A percentile compares a stretch with the other conserved stretches of the same genome.
phyloP scores from a whole-genome alignment of 2,797 vertebrate species.

The Kryptopterus vitreolus region DNA sequence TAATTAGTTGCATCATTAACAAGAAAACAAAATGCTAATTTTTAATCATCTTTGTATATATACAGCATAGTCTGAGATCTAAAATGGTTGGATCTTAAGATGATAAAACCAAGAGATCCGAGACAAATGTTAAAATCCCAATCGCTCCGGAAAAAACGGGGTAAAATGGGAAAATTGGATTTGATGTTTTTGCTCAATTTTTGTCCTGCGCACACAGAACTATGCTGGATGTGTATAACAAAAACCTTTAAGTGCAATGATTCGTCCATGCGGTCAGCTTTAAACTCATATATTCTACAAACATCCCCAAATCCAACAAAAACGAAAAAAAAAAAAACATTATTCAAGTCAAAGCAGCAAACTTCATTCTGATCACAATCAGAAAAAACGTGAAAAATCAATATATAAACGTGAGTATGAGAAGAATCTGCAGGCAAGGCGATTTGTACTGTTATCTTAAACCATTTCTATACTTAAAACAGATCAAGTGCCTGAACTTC shows the following conservation, averaged over 20 bases:
- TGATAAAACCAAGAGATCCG: not conserved
- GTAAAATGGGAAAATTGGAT: slow-evolving; percentile 2
- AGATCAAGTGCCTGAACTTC: not conserved
- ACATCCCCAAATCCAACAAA: slow-evolving; percentile 32
- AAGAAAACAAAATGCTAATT: slow-evolving; percentile 37
- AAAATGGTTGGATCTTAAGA: slow-evolving; percentile 24
- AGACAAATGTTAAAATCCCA: not conserved
- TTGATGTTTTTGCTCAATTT: not conserved
- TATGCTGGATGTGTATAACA: slow-evolving; percentile 43
- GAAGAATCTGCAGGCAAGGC: slow-evolving; percentile 70
- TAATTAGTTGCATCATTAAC: slow-evolving; percentile 45
- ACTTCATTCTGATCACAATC: slow-evolving; percentile 41
- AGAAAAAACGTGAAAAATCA: slow-evolving; percentile 38
- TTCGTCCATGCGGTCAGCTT: slow-evolving; percentile 29
- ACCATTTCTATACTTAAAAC: slow-evolving; percentile 58
- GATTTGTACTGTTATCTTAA: slow-evolving; percentile 76
- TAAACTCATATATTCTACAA: slow-evolving; percentile 37
- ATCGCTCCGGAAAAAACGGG: not conserved
- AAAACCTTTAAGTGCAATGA: slow-evolving; percentile 29
- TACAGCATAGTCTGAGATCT: slow-evolving; percentile 40
- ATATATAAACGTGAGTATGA: slow-evolving; percentile 69
- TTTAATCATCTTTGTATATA: slow-evolving; percentile 30
- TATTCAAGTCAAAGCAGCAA: slow-evolving; percentile 40
- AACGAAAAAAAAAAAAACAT: slow-evolving; percentile 15
- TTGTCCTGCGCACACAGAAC: slow-evolving; percentile 20